Evolutionary conservation across 1,140 invertebrate species (phyloP).

Genomic region (Camponotus floridanus): DNA sequence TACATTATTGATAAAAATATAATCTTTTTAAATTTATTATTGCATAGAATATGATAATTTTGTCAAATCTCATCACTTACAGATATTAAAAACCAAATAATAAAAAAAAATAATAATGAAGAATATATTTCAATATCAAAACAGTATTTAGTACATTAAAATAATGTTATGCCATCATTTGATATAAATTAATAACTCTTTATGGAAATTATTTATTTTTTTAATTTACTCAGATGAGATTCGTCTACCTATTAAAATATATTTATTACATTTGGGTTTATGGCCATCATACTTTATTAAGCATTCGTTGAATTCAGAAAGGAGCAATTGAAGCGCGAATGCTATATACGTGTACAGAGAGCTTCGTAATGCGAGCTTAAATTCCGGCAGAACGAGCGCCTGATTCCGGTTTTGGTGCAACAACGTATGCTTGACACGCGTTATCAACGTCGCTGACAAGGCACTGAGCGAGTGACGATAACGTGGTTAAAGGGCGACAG

Average conservation of each 20-base stretch:
- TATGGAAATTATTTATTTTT: background rate
- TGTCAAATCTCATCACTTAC: background rate
- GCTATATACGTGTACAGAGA: background rate
- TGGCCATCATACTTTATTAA: background rate
- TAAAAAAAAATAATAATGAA: background rate
- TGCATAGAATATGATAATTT: background rate
- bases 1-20: no score
- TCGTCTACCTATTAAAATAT: background rate
- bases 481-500: conserved; percentile 53
- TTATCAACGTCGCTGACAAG: conserved; percentile 69
- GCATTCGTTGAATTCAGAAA: background rate
- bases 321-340: background rate
- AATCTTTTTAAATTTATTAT: no score
- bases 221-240: background rate
- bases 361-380: conserved; percentile 36
- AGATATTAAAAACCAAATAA: no score
- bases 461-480: conserved; percentile 54
- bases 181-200: background rate
- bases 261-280: background rate
- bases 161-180: background rate
- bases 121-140: background rate
- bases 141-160: background rate
- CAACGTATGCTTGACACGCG: conserved; percentile 65
- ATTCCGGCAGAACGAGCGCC: conserved; percentile 6
- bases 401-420: conserved; percentile 54